Evolutionary conservation across 2,888 invertebrate genomes (phyloP), one percentile per base, ranked within the genome.

Genomic region (Petrophora chlorosata): DNA sequence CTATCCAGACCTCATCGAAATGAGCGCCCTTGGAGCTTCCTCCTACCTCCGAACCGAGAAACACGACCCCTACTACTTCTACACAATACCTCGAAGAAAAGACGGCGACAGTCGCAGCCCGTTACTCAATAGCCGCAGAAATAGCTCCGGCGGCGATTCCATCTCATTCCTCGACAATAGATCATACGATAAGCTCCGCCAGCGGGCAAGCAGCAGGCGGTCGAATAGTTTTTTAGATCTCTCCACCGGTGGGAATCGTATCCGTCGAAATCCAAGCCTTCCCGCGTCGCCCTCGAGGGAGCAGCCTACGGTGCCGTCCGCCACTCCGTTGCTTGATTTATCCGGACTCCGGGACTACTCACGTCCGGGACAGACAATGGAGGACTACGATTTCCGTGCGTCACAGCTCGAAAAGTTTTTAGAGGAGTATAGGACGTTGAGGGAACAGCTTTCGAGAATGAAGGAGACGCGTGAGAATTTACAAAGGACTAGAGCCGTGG

Each of bases 381-480:
- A 92, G 49, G 92, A 92, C 32, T 95, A 94, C 76, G 95, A 95
- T 70, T 95, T 95, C 68, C 94, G 95, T 73, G 95, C 95, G 0
- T 94, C 95, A 9, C 95, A 96, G 72, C 82, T 96, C 54, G 95
- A 95, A 69, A 92, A 94, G 44, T 96, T 96, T 76, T 91, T 96
- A 30, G 95, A 95, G 67, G 96, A 96, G 72, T 96, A 96, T 71
- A 92, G 95, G 61, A 93, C 91, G 63, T 89, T 96, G 46, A 94
- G 95, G 72, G 94, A 95, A 71, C 95, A 96, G 76, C 84, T 96
- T 56, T 94, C 94, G 48, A 93, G 94, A 74, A 95, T 96, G 95
- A 95, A 95, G 68, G 94, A 95, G 69, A 94, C 94, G 13, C 93
- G 95, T 70, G 95, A 95, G 61, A 94, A 92, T 57, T 90, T 95